phyloP scores from a whole-genome alignment of 2,797 vertebrate species.

The Danio kyathit region DNA sequence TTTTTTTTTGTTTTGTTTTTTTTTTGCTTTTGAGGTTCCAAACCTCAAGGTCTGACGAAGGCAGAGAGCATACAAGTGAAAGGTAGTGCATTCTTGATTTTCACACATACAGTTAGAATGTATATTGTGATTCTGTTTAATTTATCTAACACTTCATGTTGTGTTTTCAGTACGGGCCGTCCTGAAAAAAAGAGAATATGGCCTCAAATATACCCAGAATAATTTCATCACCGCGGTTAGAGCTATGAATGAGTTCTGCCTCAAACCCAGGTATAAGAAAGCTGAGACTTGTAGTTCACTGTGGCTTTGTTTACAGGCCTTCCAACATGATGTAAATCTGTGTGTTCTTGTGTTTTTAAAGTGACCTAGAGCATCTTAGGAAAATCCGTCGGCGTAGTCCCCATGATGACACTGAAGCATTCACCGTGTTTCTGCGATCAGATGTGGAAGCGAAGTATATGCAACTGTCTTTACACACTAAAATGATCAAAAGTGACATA shows the following conservation, averaged over 20 bases:
- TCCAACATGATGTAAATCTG: neutral
- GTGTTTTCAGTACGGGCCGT: conserved; percentile 90
- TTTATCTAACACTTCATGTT: neutral
- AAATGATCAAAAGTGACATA: neutral
- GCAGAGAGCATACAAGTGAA: conserved; percentile 92
- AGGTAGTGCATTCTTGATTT: conserved; percentile 79
- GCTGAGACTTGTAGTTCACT: neutral
- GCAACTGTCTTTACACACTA: neutral
- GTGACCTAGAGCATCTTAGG: conserved; percentile 93
- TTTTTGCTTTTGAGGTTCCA: conserved; percentile 55
- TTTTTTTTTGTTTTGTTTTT: neutral
- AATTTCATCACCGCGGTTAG: conserved; percentile 99
- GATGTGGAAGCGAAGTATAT: conserved; percentile 96
- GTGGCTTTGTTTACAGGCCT: neutral
- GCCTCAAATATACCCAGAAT: conserved; percentile 94
- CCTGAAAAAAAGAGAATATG: conserved; percentile 97
- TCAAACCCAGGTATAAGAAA: conserved; percentile 90
- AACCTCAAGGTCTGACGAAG: conserved; percentile 73
- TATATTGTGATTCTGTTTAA: neutral
- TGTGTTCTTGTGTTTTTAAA: conserved; percentile 1
- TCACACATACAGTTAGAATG: neutral
- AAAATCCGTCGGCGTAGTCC: conserved; percentile 95
- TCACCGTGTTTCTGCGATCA: conserved; percentile 96
- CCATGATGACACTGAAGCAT: conserved; percentile 96
- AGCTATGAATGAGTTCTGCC: conserved; percentile 99